Evolutionary conservation across 2,113 vertebrate species (phyloP), one percentile per base, ranked within the genome.

Genomic region (Xiphophorus hellerii): DNA sequence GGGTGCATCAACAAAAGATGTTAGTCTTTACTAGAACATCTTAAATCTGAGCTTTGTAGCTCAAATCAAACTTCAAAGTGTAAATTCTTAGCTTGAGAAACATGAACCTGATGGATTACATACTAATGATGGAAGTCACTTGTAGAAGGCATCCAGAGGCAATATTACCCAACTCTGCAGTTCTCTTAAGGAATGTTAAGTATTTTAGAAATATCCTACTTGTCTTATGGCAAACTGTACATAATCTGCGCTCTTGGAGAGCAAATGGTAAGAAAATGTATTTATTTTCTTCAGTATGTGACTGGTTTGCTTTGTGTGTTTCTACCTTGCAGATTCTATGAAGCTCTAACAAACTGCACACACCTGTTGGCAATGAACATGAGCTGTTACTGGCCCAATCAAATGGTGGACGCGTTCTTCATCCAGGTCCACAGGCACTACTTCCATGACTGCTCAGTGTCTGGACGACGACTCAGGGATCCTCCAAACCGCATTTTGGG

Each of bases 321-420:
- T 58, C 66, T 73, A 28, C 29, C 62, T 71, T 69, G 2, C 89
- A 97, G 96, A 82, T 91, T 90, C 30, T 99, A 99, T 1, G 79
- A 89, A 0, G 95, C 96, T 69, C 94, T 99, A 71, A 96, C 96
- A 0, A 96, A 97, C 93, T 99, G 98, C 94, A 98, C 98, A 0
- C 84, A 20, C 48, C 76, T 95, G 3, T 90, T 97, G 68, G 96
- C 97, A 0, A 29, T 71, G 6, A 92, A 89, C 67, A 92, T 97
- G 83, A 86, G 90, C 63, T 98, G 97, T 90, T 97, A 92, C 93
- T 99, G 98, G 98, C 98, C 98, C 35, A 98, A 96, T 86, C 84
- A 78, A 0, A 88, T 94, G 31, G 97, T 99, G 92, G 96, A 99
- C 3, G 93, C 92, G 71, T 97, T 98, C 93, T 99, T 99, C 87